phyloP scores from a whole-genome alignment of 2,797 vertebrate genomes.

The Enteromius argenteus region DNA sequence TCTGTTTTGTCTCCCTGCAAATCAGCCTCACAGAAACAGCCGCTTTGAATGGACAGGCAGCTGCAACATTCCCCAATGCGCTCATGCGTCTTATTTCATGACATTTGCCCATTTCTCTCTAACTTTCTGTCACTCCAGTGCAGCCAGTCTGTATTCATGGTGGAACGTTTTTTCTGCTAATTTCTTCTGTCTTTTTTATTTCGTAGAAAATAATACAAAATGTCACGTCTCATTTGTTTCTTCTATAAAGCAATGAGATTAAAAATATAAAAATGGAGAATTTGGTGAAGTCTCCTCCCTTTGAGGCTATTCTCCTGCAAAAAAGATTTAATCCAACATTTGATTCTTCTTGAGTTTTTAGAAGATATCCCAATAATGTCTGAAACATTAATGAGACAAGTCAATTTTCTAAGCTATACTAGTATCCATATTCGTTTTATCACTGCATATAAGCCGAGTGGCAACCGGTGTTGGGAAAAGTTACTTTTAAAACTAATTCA shows the following conservation, averaged over 20 bases:
- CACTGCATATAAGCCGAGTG: background rate
- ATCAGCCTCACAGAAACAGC: conserved; percentile 35
- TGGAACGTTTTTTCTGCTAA: background rate
- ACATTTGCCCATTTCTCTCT: conserved; percentile 26
- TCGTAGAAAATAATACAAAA: conserved; percentile 1
- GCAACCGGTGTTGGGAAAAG: background rate
- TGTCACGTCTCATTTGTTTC: background rate
- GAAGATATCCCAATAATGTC: background rate
- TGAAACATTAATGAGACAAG: background rate
- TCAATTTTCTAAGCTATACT: background rate
- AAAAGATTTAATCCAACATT: background rate
- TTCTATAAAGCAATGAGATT: background rate
- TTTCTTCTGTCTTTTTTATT: conserved; percentile 11
- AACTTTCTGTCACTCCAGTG: conserved; percentile 21
- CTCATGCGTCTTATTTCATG: conserved; percentile 39
- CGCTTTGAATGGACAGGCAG: conserved; percentile 50
- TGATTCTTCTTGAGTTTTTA: background rate
- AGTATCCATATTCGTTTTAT: background rate
- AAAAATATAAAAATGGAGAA: background rate
- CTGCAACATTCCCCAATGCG: conserved; percentile 39
- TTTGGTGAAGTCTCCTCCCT: background rate
- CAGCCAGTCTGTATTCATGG: background rate
- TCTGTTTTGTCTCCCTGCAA: conserved; percentile 76
- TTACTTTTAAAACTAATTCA: background rate
- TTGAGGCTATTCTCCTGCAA: background rate